Base-by-base conservation (phyloP, 2,888 invertebrate genomes). In the Malthinus seriepunctatus region DNA sequence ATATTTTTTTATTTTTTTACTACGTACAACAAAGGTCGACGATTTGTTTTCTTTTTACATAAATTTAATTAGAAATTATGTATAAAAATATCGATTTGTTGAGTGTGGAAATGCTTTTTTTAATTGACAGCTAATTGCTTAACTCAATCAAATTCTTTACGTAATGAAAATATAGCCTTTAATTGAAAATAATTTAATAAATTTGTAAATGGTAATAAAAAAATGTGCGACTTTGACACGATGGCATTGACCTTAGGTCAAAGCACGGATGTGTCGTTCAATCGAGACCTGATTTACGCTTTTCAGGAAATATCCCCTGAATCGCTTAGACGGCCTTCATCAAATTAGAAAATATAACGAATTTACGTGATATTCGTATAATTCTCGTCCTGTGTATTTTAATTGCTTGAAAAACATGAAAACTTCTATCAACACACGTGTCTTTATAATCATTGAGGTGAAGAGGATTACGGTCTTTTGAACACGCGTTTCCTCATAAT, bases 161-260 rank as follows among this genome's bases (percentile, higher is more conserved):
- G 23, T 23, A 2, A 23, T 23, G 3, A 2, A 35, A 6, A 11
- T 11, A 23, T 23, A 3, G 23, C n/a, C n/a, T n/a, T n/a, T 57
- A 52, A 57, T 57, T 57, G 52, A 58, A 57, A 58, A 44, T 42
- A 33, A 48, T 31, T 10, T 44, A 44, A 35, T 53, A 44, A 52
- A 53, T 58, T 58, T 23, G 23, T 23, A 5, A 23, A 3, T 23
- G 3, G 23, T 23, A 23, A 23, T 23, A 23, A 23, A 23, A 23
- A 23, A 3, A 5, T 2, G 5, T 23, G 23, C 48, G 57, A 58
- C 52, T 58, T 58, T 58, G 57, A 58, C 57, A 58, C 44, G 57
- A 23, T 52, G 52, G 57, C 57, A 58, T 52, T 58, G 52, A 53
- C 57, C 57, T 53, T 38, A 35, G 51, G 52, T 52, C 52, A 52